These are phyloP conservation scores for Sitta europaea DNA, from an alignment of 2,113 vertebrate genomes.

Conservation along the genomic window DNA sequence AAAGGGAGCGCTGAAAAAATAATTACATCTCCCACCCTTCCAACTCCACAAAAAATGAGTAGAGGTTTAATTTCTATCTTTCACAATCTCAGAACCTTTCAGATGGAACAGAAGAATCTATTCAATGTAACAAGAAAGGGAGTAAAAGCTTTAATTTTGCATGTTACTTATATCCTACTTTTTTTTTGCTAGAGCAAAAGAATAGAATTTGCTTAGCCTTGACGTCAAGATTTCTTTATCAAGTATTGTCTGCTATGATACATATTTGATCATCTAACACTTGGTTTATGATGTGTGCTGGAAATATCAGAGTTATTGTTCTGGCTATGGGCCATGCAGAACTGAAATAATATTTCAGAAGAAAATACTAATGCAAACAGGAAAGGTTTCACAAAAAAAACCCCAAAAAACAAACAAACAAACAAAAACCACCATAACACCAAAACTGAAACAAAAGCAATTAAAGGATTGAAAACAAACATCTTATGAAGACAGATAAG, in stretches of 20 bases:
- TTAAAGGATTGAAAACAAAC: not conserved
- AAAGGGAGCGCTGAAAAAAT: not conserved
- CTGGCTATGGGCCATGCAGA: not conserved
- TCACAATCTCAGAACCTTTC: not conserved
- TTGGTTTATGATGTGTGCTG: not conserved
- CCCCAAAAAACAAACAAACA: no score
- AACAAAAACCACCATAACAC: not conserved
- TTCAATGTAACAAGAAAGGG: not conserved
- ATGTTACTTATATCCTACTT: not conserved
- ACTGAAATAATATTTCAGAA: not conserved
- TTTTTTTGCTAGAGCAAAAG: not conserved
- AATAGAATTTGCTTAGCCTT: not conserved
- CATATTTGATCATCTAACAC: not conserved
- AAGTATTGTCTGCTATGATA: not conserved
- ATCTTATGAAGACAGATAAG: not conserved
- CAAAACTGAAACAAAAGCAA: not conserved
- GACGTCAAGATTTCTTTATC: not conserved
- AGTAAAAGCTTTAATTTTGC: not conserved
- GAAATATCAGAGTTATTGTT: not conserved
- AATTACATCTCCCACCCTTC: not conserved
- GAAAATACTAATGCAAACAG: not conserved
- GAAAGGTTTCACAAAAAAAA: not conserved
- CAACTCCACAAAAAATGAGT: not conserved
- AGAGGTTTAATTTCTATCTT: not conserved
- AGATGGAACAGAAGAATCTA: not conserved